phyloP scores from a whole-genome alignment of 1,140 invertebrate species.

The Berghia stephanieae region DNA sequence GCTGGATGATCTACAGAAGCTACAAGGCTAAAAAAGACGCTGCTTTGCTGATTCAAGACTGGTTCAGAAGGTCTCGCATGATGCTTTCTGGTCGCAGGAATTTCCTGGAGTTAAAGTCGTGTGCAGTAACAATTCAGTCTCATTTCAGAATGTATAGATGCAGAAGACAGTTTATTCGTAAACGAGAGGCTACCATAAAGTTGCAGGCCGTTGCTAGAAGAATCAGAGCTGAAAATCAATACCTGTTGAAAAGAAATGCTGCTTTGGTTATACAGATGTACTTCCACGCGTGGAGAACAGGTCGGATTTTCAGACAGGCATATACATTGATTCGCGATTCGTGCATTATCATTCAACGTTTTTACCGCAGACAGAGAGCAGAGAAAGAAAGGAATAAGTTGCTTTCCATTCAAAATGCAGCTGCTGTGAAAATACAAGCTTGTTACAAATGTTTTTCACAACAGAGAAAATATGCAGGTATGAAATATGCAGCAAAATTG shows the following conservation, averaged over 20 bases:
- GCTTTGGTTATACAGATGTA: constrained; percentile 51
- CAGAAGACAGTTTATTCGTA: constrained; percentile 28
- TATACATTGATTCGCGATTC: constrained; percentile 39
- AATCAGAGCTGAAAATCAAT: constrained; percentile 33
- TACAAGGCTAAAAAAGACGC: too few relatives aligned
- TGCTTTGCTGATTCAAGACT: constrained; percentile 14
- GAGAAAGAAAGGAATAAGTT: constrained; percentile 4
- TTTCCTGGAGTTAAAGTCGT: background rate
- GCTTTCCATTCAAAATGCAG: background rate
- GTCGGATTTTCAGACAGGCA: constrained; percentile 21
- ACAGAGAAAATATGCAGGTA: constrained; percentile 16
- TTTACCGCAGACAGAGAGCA: constrained; percentile 37
- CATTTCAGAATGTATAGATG: constrained; percentile 32
- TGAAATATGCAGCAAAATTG: constrained; percentile 28
- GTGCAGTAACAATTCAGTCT: constrained; percentile 32
- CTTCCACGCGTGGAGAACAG: constrained; percentile 31
- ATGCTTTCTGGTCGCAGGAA: background rate
- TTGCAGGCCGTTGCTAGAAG: constrained; percentile 44
- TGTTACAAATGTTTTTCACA: constrained; percentile 23
- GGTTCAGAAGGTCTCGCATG: constrained; percentile 15
- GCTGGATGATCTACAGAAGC: too few relatives aligned
- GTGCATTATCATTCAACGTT: constrained; percentile 42
- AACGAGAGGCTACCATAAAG: constrained; percentile 23
- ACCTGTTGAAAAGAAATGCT: constrained; percentile 35
- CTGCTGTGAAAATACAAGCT: constrained; percentile 38